Base-by-base conservation (phyloP, 2,797 vertebrate genomes). In the Clangula hyemalis region DNA sequence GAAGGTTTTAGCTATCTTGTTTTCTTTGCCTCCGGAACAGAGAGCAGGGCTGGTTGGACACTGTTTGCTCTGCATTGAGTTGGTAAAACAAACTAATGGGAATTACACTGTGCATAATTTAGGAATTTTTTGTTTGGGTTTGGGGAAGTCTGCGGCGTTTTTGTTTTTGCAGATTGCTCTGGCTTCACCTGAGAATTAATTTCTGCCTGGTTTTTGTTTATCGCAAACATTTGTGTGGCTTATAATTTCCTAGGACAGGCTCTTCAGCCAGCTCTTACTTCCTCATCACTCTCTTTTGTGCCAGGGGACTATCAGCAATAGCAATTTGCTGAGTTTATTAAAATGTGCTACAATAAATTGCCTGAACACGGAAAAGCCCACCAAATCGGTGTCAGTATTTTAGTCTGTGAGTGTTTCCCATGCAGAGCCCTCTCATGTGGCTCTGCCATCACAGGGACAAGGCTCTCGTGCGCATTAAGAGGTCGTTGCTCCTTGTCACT, bases 401-500 rank as follows among this genome's bases (percentile, higher is more conserved):
- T 12, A 34, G 32, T 0, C 0, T 73, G 61, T 3, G 6, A 16
- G 65, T 5, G 77, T 56, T 77, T 77, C 49, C 65, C 60, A 24
- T 60, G 71, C 58, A 32, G 41, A 34, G 41, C 20, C 41, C n/a
- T 38, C 0, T 51, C 32, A 8, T 41, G 4, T 20, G 60, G 70
- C 39, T 85, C 60, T 39, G 76, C 10, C 43, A 28, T 41, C 1
- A 0, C 4, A 36, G 64, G 71, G 58, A 51, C 53, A 38, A 11
- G 0, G 1, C 36, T 62, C 36, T 28, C 0, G 0, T 43, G 38
- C 0, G 0, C 16, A 3, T 14, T 1, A 38, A 38, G 20, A 45
- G 14, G 30, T 1, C 18, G 53, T 54, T 10, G 53, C 53, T 54
- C 53, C 53, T n/a, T 30, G 45, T 65, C 51, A 11, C 34, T 1